Percentiles rank a stretch among this genome's conserved stretches.
Evolutionary conservation across 2,797 vertebrate genomes (phyloP).

Genomic region (Lepus oiostolus): DNA sequence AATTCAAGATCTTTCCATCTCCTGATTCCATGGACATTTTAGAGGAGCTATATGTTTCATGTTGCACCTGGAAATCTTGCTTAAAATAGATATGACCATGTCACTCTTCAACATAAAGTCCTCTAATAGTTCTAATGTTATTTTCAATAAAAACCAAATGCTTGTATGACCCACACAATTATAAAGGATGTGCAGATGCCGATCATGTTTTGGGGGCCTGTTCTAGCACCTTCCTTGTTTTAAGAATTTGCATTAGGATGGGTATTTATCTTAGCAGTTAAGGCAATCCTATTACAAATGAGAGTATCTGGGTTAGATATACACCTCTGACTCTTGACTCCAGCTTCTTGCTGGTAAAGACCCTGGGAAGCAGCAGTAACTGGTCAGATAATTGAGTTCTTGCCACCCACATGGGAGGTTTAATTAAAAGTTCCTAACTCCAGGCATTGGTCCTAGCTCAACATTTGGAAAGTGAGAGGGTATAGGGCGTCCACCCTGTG

Average conservation of each 20-base stretch:
- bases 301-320: too few relatives aligned
- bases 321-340: too few relatives aligned
- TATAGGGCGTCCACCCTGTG: too few relatives aligned
- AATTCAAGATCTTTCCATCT: neutral
- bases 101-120: neutral
- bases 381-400: too few relatives aligned
- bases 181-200: accelerated
- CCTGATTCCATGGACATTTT: neutral
- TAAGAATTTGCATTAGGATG: neutral
- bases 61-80: neutral
- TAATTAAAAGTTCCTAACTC: too few relatives aligned
- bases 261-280: too few relatives aligned
- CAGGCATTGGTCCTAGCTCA: too few relatives aligned
- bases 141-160: neutral
- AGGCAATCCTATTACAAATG: too few relatives aligned
- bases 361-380: too few relatives aligned
- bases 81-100: neutral
- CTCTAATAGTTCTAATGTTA: neutral
- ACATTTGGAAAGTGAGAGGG: too few relatives aligned
- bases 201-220: neutral
- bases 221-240: neutral
- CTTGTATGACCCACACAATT: neutral
- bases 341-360: too few relatives aligned
- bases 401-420: too few relatives aligned
- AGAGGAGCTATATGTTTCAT: neutral